Evolutionary conservation across 2,888 invertebrate genomes (phyloP), one percentile per base, ranked within the genome.

Genomic region (Beris chalybata): DNA sequence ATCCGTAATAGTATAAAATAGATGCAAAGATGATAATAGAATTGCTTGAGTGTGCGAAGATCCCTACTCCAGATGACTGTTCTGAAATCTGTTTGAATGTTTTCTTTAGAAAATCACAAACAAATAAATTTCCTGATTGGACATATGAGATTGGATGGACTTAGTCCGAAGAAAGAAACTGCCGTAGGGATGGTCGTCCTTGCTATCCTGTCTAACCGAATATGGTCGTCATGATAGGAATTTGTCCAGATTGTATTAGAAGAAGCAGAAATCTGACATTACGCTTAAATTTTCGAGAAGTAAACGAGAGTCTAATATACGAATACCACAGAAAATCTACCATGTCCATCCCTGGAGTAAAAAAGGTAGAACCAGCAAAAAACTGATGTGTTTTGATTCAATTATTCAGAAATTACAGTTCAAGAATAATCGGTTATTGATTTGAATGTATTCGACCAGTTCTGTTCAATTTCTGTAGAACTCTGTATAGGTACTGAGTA

Each of bases 51-150:
- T 38, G 38, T 22, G 22, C 22, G n/a, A 48, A 52, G 53, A 59
- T 59, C 59, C 50, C 52, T 61, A 50, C 47, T 64, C 52, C 53
- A 44, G 44, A n/a, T 54, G 54, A 64, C 22, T 22, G 22, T 64
- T 54, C 45, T 29, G 32, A 64, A 54, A 12, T 22, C 53, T 64
- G 45, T 58, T 57, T 29, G 38, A 56, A 55, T 65, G 64, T 65
- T 65, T 65, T 65, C 56, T 55, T 65, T 65, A 44, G 56, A 65
- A 65, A 65, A 65, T 65, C 55, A 65, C 64, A 65, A 65, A 56
- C 64, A 65, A 65, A 65, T 65, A 65, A 65, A 55, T 54, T 65
- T 65, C 64, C 64, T 65, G 64, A 65, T 65, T 64, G 64, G 55
- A 64, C 53, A 53, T 47, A 64, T 64, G 45, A 64, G 53, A 64